A percentile compares a stretch with the other conserved stretches of the same genome.
phyloP scores from a whole-genome alignment of 2,797 vertebrate species.

The Acanthopagrus latus region DNA sequence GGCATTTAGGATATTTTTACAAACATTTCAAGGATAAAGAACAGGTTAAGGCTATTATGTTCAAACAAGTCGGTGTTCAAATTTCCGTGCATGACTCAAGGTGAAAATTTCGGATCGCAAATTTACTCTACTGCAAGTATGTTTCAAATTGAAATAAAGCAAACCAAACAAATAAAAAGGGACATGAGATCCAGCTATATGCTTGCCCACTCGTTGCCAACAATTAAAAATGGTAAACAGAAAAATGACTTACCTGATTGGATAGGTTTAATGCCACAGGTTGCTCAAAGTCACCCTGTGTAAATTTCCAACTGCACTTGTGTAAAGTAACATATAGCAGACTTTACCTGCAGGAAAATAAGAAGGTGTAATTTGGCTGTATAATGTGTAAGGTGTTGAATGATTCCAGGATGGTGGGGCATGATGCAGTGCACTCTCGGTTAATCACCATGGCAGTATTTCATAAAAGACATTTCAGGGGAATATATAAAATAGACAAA shows the following conservation, averaged over 20 bases:
- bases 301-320: conserved; percentile 30
- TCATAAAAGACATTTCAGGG: conserved; percentile 64
- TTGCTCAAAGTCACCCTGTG: conserved; percentile 13
- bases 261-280: conserved; percentile 21
- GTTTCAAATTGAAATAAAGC: conserved; percentile 6
- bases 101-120: not conserved
- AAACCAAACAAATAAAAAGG: not conserved
- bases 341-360: conserved; percentile 37
- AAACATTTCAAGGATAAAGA: no score
- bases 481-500: conserved; percentile 75
- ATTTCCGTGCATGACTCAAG: not conserved
- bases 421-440: conserved; percentile 55
- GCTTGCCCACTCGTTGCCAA: not conserved
- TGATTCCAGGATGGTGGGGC: conserved; percentile 56
- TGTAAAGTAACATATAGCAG: conserved; percentile 45
- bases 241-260: conserved; percentile 1
- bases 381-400: conserved; percentile 68
- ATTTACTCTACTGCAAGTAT: not conserved
- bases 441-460: conserved; percentile 69
- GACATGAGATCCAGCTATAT: not conserved
- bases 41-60: no score
- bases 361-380: conserved; percentile 45
- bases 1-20: no score
- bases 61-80: not conserved
- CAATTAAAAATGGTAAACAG: not conserved